A percentile compares a stretch with the other conserved stretches of the same genome.
Evolutionary conservation across 2,797 vertebrate species (phyloP).

Genomic region (Cossypha niveicapilla): DNA sequence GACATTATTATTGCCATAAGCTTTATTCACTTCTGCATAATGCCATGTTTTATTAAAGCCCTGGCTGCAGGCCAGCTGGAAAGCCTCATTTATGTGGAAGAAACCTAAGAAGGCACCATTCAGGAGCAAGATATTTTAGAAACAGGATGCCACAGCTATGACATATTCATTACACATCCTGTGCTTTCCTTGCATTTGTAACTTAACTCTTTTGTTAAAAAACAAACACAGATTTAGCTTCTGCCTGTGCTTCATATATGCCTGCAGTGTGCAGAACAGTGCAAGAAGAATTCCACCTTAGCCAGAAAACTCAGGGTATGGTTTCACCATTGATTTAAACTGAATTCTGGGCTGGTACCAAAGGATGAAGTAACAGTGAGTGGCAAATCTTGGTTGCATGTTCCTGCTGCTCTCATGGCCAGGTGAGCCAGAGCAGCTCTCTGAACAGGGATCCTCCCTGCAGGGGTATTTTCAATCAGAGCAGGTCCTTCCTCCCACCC

Average conservation of each 20-base stretch:
- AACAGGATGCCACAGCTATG: constrained; percentile 56
- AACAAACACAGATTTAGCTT: not conserved
- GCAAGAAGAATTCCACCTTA: not conserved
- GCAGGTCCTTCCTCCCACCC: not conserved
- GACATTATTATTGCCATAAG: not conserved
- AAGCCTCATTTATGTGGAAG: constrained; percentile 15
- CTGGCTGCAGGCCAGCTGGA: constrained; percentile 59
- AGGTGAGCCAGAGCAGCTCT: not conserved
- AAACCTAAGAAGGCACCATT: constrained; percentile 55
- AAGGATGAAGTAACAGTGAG: not conserved
- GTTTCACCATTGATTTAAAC: not conserved
- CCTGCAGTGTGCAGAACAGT: not conserved
- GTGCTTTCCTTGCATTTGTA: constrained; percentile 43
- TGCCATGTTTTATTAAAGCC: constrained; percentile 34
- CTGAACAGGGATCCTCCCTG: not conserved
- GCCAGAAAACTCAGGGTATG: not conserved
- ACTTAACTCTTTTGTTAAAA: constrained; percentile 47
- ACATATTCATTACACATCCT: constrained; percentile 52
- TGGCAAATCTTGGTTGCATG: not conserved
- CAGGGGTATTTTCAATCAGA: not conserved
- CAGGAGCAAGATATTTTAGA: constrained; percentile 53
- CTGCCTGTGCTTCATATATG: not conserved
- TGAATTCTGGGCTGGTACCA: not conserved
- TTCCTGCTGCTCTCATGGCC: not conserved
- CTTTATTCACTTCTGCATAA: constrained; percentile 51